Evolutionary conservation across 2,888 invertebrate genomes (phyloP).

Genomic region (Ephialtes manifestator): DNA sequence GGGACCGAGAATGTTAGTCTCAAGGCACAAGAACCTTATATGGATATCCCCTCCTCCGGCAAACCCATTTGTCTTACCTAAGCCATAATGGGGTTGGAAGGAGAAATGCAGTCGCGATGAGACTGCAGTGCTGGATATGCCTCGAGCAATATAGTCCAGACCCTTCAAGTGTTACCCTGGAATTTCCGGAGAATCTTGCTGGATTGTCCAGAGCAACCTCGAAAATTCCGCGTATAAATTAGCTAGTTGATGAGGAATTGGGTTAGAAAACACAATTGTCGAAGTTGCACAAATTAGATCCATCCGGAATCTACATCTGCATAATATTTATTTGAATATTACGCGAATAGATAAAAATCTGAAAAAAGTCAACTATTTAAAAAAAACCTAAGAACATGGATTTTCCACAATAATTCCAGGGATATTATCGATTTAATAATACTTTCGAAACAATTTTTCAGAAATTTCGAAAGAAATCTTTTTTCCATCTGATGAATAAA

Average conservation of each 20-base stretch:
- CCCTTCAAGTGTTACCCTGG: background rate
- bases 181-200: background rate
- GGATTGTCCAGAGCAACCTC: background rate
- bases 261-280: background rate
- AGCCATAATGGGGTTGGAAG: slow-evolving; percentile 43
- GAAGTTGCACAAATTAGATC: background rate
- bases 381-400: too few relatives aligned
- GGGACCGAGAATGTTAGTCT: slow-evolving; percentile 20
- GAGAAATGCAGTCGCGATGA: slow-evolving; percentile 38
- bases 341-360: too few relatives aligned
- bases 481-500: too few relatives aligned
- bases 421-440: too few relatives aligned
- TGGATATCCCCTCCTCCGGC: slow-evolving; percentile 23
- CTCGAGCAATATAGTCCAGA: background rate
- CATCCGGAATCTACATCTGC: background rate
- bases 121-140: slow-evolving; percentile 1
- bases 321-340: too few relatives aligned
- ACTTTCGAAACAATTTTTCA: too few relatives aligned
- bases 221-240: slow-evolving; percentile 16
- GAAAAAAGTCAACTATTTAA: too few relatives aligned
- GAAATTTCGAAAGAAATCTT: too few relatives aligned
- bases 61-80: slow-evolving; percentile 57
- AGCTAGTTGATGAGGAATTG: background rate
- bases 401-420: too few relatives aligned
- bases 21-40: slow-evolving; percentile 29